Evolutionary conservation across 2,888 invertebrate species (phyloP).

Genomic region (Campopleginae sp.): DNA sequence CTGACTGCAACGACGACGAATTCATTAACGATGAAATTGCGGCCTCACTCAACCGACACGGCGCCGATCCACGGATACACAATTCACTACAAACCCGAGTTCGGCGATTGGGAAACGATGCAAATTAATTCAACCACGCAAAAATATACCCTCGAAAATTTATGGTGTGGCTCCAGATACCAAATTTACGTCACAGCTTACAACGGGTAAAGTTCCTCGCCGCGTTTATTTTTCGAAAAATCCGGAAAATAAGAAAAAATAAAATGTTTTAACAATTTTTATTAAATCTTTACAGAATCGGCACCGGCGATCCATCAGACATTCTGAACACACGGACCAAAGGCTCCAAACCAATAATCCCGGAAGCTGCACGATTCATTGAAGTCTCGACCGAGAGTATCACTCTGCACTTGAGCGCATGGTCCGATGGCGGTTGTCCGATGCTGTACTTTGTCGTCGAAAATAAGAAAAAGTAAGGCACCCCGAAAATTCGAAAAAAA

Average conservation of each 20-base stretch:
- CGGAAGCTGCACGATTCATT: constrained; percentile 95
- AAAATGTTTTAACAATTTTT: neutral
- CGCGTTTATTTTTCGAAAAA: neutral
- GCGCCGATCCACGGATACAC: constrained; percentile 97
- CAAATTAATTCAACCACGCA: constrained; percentile 92
- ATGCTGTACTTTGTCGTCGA: constrained; percentile 98
- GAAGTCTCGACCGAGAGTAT: constrained; percentile 97
- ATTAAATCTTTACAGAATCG: constrained; percentile 87
- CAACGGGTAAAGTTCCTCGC: constrained; percentile 95
- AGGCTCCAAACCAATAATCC: constrained; percentile 96
- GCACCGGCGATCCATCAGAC: constrained; percentile 95
- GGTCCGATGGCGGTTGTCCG: constrained; percentile 97
- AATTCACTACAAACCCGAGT: constrained; percentile 96
- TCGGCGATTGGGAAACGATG: constrained; percentile 96
- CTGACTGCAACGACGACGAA: constrained; percentile 91
- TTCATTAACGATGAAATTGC: constrained; percentile 90
- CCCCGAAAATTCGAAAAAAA: neutral
- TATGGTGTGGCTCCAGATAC: constrained; percentile 97
- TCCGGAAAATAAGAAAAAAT: neutral
- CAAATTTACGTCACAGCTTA: constrained; percentile 97
- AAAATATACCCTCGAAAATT: constrained; percentile 93
- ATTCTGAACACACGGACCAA: constrained; percentile 95
- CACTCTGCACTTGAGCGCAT: constrained; percentile 95
- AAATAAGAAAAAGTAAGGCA: constrained; percentile 93
- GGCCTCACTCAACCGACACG: constrained; percentile 90